These are phyloP conservation scores for Aix galericulata DNA, from an alignment of 2,113 vertebrate genomes.

Conservation along the genomic window DNA sequence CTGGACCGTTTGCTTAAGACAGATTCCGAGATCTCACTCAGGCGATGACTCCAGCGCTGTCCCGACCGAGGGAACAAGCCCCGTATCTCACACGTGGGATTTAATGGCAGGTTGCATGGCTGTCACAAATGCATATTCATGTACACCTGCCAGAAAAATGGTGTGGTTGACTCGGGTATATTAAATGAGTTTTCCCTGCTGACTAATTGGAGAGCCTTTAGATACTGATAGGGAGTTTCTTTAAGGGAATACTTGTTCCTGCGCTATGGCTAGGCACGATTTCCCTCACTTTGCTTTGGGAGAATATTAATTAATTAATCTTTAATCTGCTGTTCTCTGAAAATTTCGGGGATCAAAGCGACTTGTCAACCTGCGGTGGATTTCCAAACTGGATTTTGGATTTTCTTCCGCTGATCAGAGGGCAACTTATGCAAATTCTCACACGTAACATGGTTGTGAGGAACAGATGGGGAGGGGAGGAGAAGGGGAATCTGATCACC, in stretches of 20 bases:
- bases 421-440: conserved; percentile 71
- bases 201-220: neutral
- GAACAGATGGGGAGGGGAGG: conserved; percentile 73
- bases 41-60: neutral
- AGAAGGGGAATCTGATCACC: conserved; percentile 70
- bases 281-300: neutral
- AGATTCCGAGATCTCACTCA: neutral
- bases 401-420: conserved; percentile 66
- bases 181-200: neutral
- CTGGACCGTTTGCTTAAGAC: neutral
- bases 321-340: conserved; percentile 42
- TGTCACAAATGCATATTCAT: neutral
- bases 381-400: conserved; percentile 67
- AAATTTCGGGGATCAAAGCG: conserved; percentile 63
- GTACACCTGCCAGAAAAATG: conserved; percentile 8
- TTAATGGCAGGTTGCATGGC: neutral
- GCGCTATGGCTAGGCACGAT: neutral
- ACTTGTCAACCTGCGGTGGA: conserved; percentile 47
- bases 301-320: conserved; percentile 63
- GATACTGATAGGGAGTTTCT: neutral
- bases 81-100: neutral
- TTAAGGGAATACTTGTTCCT: conserved; percentile 10
- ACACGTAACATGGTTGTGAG: conserved; percentile 1
- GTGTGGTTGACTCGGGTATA: neutral
- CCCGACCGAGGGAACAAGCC: neutral